Evolutionary conservation across 2,113 vertebrate genomes (phyloP).

Genomic region (Pseudonaja textilis): DNA sequence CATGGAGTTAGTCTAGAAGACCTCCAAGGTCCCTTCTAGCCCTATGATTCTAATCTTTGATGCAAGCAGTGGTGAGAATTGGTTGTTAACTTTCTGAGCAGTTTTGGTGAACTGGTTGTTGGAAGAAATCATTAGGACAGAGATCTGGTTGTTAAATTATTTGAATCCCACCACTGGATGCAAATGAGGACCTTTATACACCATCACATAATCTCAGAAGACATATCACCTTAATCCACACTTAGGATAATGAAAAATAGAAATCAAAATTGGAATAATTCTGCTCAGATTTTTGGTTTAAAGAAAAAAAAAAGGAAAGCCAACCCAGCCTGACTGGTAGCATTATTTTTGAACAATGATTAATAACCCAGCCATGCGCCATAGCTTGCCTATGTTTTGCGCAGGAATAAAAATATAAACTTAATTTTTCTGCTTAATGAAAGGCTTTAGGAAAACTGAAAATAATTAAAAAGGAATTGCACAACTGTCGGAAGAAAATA

Average conservation of each 20-base stretch:
- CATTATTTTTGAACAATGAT: neutral
- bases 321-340: neutral
- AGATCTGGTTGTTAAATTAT: too few relatives aligned
- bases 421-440: neutral
- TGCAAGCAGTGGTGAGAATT: neutral
- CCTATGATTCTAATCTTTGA: too few relatives aligned
- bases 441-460: neutral
- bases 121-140: too few relatives aligned
- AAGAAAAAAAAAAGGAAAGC: neutral
- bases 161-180: too few relatives aligned
- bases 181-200: neutral
- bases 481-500: neutral
- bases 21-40: too few relatives aligned
- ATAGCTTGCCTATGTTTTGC: neutral
- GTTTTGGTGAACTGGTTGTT: too few relatives aligned
- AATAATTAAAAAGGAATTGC: neutral
- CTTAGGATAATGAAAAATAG: neutral
- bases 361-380: neutral
- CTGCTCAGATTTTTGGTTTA: neutral
- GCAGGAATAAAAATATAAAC: neutral
- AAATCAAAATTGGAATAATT: too few relatives aligned
- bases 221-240: neutral
- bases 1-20: too few relatives aligned
- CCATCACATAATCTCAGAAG: neutral
- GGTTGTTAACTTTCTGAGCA: too few relatives aligned